Evolutionary conservation across 2,113 vertebrate species (phyloP).

Genomic region (Calidris pygmaea): DNA sequence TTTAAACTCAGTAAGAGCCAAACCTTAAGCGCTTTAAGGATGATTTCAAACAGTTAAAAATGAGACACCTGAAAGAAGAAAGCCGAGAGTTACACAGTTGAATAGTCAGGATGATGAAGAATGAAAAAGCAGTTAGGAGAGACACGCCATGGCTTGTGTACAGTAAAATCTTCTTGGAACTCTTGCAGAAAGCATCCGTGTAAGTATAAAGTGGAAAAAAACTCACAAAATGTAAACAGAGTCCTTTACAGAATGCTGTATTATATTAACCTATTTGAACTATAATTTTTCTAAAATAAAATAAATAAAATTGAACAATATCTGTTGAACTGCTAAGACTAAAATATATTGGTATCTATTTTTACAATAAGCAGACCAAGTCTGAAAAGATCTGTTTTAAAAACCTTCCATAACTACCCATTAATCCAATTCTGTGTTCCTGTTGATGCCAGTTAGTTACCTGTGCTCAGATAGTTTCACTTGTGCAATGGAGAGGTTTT

Average conservation of each 20-base stretch:
- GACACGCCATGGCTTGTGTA: neutral
- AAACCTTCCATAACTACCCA: neutral
- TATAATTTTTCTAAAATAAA: neutral
- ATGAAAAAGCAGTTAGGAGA: neutral
- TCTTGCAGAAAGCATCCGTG: neutral
- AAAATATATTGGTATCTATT: neutral
- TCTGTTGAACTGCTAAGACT: neutral
- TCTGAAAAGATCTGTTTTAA: neutral
- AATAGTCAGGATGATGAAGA: neutral
- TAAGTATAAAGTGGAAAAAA: neutral
- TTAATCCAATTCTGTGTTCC: neutral
- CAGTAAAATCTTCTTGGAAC: neutral
- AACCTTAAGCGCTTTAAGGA: neutral
- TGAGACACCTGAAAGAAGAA: neutral
- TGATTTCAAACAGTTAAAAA: neutral
- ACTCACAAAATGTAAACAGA: neutral
- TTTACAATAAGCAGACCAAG: neutral
- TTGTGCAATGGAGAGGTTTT: neutral
- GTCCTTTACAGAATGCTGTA: neutral
- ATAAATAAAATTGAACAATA: neutral
- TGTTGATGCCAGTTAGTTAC: neutral
- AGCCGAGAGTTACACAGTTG: neutral
- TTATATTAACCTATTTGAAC: neutral
- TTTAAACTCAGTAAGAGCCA: neutral
- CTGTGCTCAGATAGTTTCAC: neutral